Conservation (phyloP, 2,797 vertebrate species). For the Silurus lanzhouensis region DNA sequence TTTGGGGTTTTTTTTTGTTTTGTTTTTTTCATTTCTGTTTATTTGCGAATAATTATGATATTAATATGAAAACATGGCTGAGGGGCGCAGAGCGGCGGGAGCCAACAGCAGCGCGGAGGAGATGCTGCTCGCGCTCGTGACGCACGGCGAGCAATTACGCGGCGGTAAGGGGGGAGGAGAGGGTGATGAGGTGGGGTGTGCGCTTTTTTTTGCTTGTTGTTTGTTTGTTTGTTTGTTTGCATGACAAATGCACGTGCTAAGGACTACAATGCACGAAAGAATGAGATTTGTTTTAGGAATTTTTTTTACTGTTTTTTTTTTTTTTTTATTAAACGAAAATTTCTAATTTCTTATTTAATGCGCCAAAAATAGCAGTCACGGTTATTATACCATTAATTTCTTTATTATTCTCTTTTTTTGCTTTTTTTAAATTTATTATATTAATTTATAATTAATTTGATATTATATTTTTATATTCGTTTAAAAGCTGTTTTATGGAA, state of each 20-base stretch:
- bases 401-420: not conserved
- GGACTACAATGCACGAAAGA: no score
- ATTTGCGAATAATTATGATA: not conserved
- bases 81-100: not conserved
- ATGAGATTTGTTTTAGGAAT: no score
- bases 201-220: no score
- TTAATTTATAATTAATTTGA: not conserved
- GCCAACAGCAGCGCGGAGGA: slow-evolving; percentile 1
- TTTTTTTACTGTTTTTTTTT: no score
- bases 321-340: no score
- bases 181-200: not conserved
- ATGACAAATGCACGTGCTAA: no score
- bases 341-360: not conserved
- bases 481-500: not conserved
- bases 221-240: no score
- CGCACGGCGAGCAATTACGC: not conserved
- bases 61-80: not conserved
- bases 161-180: not conserved
- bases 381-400: not conserved
- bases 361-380: not conserved
- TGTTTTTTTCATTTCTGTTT: not conserved
- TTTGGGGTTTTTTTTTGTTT: not conserved
- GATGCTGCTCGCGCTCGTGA: slow-evolving; percentile 10
- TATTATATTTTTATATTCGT: not conserved
- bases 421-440: not conserved